These are phyloP conservation scores for Syrrhaptes paradoxus DNA, from an alignment of 2,113 vertebrate genomes.

Conservation along the genomic window DNA sequence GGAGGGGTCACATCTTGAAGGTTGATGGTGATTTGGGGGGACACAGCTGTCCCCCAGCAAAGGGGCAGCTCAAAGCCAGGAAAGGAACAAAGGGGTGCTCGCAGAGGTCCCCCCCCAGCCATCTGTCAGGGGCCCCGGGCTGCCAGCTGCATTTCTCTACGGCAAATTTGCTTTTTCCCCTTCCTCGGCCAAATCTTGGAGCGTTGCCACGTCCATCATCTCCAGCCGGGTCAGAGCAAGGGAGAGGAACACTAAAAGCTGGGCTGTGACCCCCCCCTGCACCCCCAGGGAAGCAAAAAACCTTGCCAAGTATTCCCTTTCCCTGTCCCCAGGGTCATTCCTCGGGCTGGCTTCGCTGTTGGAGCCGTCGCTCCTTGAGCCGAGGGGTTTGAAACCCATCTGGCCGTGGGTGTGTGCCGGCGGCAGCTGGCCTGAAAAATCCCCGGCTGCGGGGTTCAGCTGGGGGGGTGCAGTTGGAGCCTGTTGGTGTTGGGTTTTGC, in stretches of 20 bases:
- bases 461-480: neutral
- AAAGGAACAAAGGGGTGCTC: too few relatives aligned
- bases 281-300: neutral
- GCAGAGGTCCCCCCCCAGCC: too few relatives aligned
- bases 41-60: too few relatives aligned
- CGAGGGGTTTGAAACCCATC: neutral
- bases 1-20: neutral
- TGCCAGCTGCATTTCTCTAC: neutral
- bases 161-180: neutral
- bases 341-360: accelerated
- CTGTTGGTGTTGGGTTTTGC: accelerated
- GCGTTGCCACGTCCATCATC: accelerated
- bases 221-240: neutral
- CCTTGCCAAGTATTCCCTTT: neutral
- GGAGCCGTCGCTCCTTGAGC: neutral
- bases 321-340: neutral
- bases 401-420: neutral
- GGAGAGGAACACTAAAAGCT: neutral
- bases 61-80: too few relatives aligned
- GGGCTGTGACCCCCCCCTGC: neutral
- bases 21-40: neutral
- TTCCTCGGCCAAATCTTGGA: neutral
- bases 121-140: accelerated
- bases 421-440: neutral
- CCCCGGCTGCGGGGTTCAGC: neutral